Percentiles rank a stretch among this genome's conserved stretches.
phyloP scores from a whole-genome alignment of 2,113 vertebrate genomes.

The Trinectes maculatus region DNA sequence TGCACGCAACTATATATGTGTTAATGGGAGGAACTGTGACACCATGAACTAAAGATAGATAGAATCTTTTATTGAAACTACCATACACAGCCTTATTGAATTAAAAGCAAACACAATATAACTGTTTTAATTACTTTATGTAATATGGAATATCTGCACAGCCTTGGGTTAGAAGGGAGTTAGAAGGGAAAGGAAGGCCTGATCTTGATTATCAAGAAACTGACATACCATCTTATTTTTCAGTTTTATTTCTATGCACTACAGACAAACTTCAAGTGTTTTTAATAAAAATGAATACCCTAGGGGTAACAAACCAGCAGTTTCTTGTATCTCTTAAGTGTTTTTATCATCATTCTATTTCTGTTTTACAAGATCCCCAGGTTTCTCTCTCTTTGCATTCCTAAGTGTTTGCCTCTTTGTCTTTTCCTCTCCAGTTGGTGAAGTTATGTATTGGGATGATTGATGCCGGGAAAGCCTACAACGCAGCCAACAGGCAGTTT shows the following conservation, averaged over 20 bases:
- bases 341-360: slow-evolving; percentile 1
- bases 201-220: slow-evolving; percentile 44
- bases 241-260: not conserved
- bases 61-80: no score
- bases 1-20: slow-evolving; percentile 1
- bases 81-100: no score
- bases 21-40: no score
- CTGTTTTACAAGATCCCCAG: not conserved
- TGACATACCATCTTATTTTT: slow-evolving; percentile 15
- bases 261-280: not conserved
- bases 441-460: slow-evolving; percentile 98
- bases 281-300: slow-evolving; percentile 1
- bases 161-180: no score
- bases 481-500: slow-evolving; percentile 96
- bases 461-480: slow-evolving; percentile 97
- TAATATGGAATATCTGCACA: slow-evolving; percentile 57
- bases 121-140: slow-evolving; percentile 49
- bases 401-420: slow-evolving; percentile 5
- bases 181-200: slow-evolving; percentile 34
- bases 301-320: slow-evolving; percentile 1
- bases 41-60: no score
- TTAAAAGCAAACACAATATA: no score
- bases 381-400: not conserved
- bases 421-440: slow-evolving; percentile 85
- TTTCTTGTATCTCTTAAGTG: not conserved